Evolutionary conservation across 2,113 vertebrate genomes (phyloP), one percentile per base, ranked within the genome.

Genomic region (Pavo muticus): DNA sequence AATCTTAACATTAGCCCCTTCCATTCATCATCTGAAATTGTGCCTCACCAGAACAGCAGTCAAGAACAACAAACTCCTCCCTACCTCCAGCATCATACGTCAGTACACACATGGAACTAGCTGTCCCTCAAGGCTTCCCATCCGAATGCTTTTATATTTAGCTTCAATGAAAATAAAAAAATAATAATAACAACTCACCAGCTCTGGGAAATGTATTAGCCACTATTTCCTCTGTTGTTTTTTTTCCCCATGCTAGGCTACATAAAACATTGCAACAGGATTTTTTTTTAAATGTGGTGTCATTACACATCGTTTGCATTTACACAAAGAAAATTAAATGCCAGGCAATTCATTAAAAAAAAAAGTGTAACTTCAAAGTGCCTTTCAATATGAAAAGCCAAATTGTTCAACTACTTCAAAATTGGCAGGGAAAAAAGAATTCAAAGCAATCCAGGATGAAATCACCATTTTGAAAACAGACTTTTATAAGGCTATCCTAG

Each of bases 11-110:
- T 10, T 10, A 9, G 2, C 12, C 20, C 47, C 11, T 44, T 50
- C 29, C 32, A 15, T 0, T 25, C 80, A 64, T 3, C 20, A 0
- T 0, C 14, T 0, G 6, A 6, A 50, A 54, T 0, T 1, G 42
- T 1, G 5, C 3, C 54, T 56, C 88, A 15, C 5, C 37, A 47
- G 56, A 24, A 40, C 0, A 1, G 32, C 1, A 1, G 0, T 12
- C 57, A 60, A n/a, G 2, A 9, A 14, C 25, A 30, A 18, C 59
- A 35, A 27, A 25, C 24, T 27, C 3, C 78, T 54, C 57, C 3
- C 40, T 14, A 2, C 45, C 45, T 39, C 13, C 91, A 60, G 65
- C 50, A 57, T 6, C 50, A 57, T 6, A 4, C 23, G 1, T 2
- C 37, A 3, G 7, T 0, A 5, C 2, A 0, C 1, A 11, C 2